phyloP scores from a whole-genome alignment of 92 coral and sea anemone genomes.

The Blastomussa wellsi region DNA sequence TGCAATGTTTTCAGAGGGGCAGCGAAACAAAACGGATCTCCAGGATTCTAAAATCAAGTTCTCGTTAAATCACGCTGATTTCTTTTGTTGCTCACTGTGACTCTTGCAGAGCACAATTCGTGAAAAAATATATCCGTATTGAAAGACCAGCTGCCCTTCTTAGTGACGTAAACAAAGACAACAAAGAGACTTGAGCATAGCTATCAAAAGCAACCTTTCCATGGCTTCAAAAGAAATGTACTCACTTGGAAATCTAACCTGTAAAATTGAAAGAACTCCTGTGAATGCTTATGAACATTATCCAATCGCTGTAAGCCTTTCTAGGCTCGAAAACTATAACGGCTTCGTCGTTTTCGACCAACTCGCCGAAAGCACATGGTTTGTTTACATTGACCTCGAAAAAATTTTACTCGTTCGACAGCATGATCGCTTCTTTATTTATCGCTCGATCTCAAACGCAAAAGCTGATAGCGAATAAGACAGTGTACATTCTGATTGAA shows the following conservation, averaged over 20 bases:
- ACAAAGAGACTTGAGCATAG: conserved; percentile 63
- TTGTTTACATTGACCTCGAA: conserved; percentile 61
- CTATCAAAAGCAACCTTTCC: conserved; percentile 21
- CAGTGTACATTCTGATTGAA: background rate
- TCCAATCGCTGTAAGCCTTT: background rate
- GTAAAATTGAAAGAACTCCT: conserved; percentile 18
- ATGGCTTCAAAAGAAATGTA: conserved; percentile 28
- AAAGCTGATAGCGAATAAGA: background rate
- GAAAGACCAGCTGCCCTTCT: conserved; percentile 67
- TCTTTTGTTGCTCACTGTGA: background rate
- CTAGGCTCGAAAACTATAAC: background rate
- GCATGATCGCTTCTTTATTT: conserved; percentile 5
- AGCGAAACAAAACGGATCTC: background rate
- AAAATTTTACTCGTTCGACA: conserved; percentile 31
- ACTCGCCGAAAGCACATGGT: conserved; percentile 47
- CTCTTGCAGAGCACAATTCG: background rate
- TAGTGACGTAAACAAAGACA: conserved; percentile 56
- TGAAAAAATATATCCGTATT: conserved; percentile 32
- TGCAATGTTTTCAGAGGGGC: background rate
- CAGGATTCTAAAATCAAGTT: background rate
- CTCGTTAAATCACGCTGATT: conserved; percentile 21
- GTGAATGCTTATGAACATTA: conserved; percentile 3
- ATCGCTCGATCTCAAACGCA: background rate
- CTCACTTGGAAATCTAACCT: conserved; percentile 27
- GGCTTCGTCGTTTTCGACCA: conserved; percentile 18